These are phyloP conservation scores for Helicolenus hilgendorfi DNA, from an alignment of 2,797 vertebrate genomes.

Conservation along the genomic window DNA sequence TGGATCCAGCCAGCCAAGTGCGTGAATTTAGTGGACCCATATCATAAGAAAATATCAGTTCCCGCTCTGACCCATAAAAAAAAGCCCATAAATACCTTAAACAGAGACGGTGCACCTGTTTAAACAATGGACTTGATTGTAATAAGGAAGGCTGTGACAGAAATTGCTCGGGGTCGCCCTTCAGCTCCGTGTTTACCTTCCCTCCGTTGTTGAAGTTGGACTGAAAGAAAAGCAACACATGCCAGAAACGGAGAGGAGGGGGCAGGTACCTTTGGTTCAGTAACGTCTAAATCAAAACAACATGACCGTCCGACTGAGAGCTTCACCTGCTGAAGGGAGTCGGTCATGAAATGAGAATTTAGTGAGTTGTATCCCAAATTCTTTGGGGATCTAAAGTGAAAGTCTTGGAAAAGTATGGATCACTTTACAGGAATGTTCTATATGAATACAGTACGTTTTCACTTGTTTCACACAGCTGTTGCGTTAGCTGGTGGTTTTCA, in stretches of 20 bases:
- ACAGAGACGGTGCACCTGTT: conserved; percentile 46
- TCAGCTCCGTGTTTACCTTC: conserved; percentile 31
- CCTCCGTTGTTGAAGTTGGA: conserved; percentile 51
- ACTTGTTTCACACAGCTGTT: not conserved
- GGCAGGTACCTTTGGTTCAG: not conserved
- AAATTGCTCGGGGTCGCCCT: not conserved
- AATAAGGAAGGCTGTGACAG: conserved; percentile 17
- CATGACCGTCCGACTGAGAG: not conserved
- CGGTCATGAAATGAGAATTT: not conserved
- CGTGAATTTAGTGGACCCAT: not conserved
- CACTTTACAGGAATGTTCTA: not conserved
- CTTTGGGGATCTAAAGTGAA: not conserved
- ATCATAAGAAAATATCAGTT: not conserved
- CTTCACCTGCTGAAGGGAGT: not conserved
- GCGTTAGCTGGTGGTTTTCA: not conserved
- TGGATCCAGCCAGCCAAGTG: not conserved
- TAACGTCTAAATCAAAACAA: not conserved
- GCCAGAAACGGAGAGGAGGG: not conserved
- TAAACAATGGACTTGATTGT: conserved; percentile 50
- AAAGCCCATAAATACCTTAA: not conserved
- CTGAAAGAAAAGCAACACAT: conserved; percentile 6
- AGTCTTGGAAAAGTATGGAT: not conserved
- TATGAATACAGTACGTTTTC: not conserved
- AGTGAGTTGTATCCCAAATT: not conserved
- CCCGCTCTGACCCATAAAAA: not conserved